Evolutionary conservation across 2,888 invertebrate species (phyloP).

Genomic region (Tipula vernalis): DNA sequence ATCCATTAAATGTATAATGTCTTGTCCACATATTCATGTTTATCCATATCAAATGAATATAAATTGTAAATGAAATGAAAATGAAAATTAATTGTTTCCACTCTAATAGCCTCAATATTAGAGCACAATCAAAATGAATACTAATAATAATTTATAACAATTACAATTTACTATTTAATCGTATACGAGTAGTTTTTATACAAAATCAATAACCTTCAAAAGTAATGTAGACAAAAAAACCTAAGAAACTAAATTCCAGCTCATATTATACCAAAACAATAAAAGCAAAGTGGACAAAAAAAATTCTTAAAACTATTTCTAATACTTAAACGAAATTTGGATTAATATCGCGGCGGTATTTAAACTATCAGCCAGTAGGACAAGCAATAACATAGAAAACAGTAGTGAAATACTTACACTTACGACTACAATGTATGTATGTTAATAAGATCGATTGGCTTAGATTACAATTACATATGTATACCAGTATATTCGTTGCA

Average conservation of each 20-base stretch:
- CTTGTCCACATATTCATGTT: not conserved
- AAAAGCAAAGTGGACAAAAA: not conserved
- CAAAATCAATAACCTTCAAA: not conserved
- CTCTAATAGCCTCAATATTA: not conserved
- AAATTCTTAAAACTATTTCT: not conserved
- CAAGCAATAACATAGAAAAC: not conserved
- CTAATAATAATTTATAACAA: not conserved
- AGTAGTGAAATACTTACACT: not conserved
- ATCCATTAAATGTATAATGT: no score
- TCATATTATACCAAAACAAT: not conserved
- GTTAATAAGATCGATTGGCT: no score
- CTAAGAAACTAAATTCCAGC: not conserved
- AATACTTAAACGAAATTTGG: not conserved
- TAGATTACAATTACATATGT: no score
- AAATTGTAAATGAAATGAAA: not conserved
- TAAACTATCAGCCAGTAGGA: not conserved
- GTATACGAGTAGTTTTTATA: not conserved
- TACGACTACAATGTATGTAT: no score
- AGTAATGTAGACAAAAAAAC: not conserved
- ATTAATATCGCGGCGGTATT: not conserved
- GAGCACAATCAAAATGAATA: not conserved
- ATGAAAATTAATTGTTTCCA: not conserved
- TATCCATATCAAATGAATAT: not conserved
- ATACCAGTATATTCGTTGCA: no score
- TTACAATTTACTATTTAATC: not conserved